Evolutionary conservation across 2,888 invertebrate species (phyloP).

Genomic region (Physocephala rufipes): DNA sequence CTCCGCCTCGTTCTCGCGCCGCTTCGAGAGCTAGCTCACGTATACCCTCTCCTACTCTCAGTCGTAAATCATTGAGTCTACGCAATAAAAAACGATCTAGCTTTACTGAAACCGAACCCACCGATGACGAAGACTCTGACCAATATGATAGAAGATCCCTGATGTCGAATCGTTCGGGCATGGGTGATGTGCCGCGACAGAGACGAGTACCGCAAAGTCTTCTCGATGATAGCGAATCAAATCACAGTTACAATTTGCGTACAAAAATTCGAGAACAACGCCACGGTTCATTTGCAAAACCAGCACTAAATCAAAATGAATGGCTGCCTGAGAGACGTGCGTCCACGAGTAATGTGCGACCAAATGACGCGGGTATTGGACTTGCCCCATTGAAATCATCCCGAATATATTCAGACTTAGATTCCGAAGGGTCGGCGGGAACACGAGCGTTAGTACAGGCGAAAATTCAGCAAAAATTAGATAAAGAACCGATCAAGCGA

Average conservation of each 20-base stretch:
- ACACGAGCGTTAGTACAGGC: constrained; percentile 64
- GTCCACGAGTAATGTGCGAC: constrained; percentile 40
- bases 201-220: constrained; percentile 60
- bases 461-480: constrained; percentile 64
- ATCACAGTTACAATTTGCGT: constrained; percentile 42
- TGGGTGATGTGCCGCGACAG: constrained; percentile 52
- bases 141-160: constrained; percentile 65
- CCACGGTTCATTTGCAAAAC: constrained; percentile 56
- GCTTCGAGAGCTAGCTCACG: constrained; percentile 73
- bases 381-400: constrained; percentile 45
- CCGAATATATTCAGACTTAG: constrained; percentile 61
- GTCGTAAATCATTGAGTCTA: constrained; percentile 74
- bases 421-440: constrained; percentile 63
- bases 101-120: constrained; percentile 67
- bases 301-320: constrained; percentile 55
- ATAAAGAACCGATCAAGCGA: constrained; percentile 44
- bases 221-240: constrained; percentile 50
- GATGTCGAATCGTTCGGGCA: constrained; percentile 62
- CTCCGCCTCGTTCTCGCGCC: constrained; percentile 65
- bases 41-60: constrained; percentile 75
- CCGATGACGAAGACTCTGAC: constrained; percentile 74
- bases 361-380: constrained; percentile 39
- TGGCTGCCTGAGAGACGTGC: constrained; percentile 54
- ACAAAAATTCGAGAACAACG: constrained; percentile 53
- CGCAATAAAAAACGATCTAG: constrained; percentile 65